Conservation (phyloP, 2,888 invertebrate genomes). For the Nipponacmea schrenckii region DNA sequence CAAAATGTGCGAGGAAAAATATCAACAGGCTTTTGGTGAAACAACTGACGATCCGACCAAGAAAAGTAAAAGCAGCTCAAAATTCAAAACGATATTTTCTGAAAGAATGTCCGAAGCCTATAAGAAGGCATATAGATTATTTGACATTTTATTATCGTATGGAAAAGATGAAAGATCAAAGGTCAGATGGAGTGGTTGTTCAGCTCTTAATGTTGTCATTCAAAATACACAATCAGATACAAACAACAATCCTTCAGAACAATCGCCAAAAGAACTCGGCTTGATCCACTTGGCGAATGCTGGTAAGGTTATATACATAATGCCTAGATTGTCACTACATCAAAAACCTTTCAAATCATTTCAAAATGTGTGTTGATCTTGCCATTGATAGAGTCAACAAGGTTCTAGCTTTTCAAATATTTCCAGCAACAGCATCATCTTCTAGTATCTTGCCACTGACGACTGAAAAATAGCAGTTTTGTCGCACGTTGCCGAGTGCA, state of each 20-base stretch:
- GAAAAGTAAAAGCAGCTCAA: slow-evolving; percentile 9
- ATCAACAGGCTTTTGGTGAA: slow-evolving; percentile 44
- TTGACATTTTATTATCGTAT: slow-evolving; percentile 61
- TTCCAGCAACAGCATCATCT: too few species aligned
- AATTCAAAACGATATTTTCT: slow-evolving; percentile 42
- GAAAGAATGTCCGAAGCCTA: slow-evolving; percentile 53
- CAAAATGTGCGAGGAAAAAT: slow-evolving; percentile 55
- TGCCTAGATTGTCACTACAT: too few species aligned
- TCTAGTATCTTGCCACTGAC: too few species aligned
- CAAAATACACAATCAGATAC: slow-evolving; percentile 33
- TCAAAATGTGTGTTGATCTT: too few species aligned
- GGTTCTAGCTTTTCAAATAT: too few species aligned
- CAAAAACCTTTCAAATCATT: too few species aligned
- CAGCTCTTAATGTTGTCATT: slow-evolving; percentile 55
- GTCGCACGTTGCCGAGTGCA: too few species aligned
- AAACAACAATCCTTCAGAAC: slow-evolving; percentile 23
- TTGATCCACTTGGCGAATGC: slow-evolving; percentile 61
- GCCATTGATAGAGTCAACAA: too few species aligned
- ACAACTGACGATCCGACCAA: slow-evolving; percentile 22
- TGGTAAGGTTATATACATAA: slow-evolving; percentile 40
- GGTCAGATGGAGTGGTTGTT: slow-evolving; percentile 66
- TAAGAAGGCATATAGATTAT: slow-evolving; percentile 54
- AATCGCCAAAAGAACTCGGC: slow-evolving; percentile 48
- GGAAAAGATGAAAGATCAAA: slow-evolving; percentile 64
- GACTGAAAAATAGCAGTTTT: too few species aligned